Base-by-base conservation (phyloP, 2,113 vertebrate species). In the Blennius ocellaris region DNA sequence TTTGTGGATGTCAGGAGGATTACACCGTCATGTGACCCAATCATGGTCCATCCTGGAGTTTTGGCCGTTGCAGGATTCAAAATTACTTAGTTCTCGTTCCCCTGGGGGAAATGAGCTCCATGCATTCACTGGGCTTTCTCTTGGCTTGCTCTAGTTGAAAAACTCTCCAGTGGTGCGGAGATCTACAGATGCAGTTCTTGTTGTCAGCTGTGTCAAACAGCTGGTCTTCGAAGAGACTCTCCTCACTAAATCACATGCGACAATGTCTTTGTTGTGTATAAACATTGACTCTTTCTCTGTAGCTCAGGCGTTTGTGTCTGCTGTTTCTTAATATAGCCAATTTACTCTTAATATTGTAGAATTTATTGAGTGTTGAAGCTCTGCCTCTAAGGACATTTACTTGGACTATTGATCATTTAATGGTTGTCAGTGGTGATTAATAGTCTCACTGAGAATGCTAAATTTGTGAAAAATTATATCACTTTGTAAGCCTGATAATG, bases 1-100 rank as follows among this genome's bases (percentile, higher is more conserved):
- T 64, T 53, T 50, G 40, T 52, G 9, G 54, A 53, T 61, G 55
- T 37, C 7, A 45, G 43, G 58, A 53, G 41, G 71, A 41, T 68
- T 54, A 1, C 14, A 41, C 30, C 50, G 57, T 38, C n/a, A 37
- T 41, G 21, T 64, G 10, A 54, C 44, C 59, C 30, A 45, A 56
- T 72, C 53, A 37, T 49, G 43, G 63, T 50, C 60, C 55, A 40
- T 41, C 15, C 21, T 55, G 21, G 21, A 30, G 21, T 30, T 30
- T 43, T 38, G 73, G 8, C 11, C 15, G 8, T 30, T 57, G 48
- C 59, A 38, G 14, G 47, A 44, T 67, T 2, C 21, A 30, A 30
- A 30, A 30, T 30, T 61, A 43, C 38, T 40, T 30, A 57, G 67
- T 52, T 75, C 51, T 48, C 43, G 12, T 69, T 71, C 14, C 17